Conservation (phyloP, 1,140 invertebrate species). For the Heterodera carotae region DNA sequence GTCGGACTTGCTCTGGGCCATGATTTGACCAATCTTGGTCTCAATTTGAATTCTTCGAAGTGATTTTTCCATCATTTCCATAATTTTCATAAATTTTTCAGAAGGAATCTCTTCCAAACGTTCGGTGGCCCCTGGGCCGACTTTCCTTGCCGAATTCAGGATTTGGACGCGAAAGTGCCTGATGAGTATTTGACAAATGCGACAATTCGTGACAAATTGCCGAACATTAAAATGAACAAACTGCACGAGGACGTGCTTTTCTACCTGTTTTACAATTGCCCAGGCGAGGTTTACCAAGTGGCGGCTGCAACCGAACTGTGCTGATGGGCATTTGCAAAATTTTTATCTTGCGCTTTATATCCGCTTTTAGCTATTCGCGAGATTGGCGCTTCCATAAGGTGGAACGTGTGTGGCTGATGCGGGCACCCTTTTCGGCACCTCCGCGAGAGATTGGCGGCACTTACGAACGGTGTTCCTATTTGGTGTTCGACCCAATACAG, state of each 20-base stretch:
- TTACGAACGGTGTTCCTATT: slow-evolving; percentile 96
- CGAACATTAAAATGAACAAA: slow-evolving; percentile 88
- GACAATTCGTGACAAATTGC: slow-evolving; percentile 74
- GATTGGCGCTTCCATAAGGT: slow-evolving; percentile 99
- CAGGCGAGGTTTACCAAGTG: slow-evolving; percentile 93
- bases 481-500: slow-evolving; percentile 88
- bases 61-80: slow-evolving; percentile 60
- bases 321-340: slow-evolving; percentile 69
- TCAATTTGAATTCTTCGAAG: slow-evolving; percentile 96
- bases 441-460: slow-evolving; percentile 82
- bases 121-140: slow-evolving; percentile 98
- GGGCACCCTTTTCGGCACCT: slow-evolving; percentile 71
- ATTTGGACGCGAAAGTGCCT: slow-evolving; percentile 91
- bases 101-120: slow-evolving; percentile 83
- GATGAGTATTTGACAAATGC: slow-evolving; percentile 95
- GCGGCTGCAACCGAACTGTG: slow-evolving; percentile 93
- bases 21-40: slow-evolving; percentile 91
- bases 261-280: slow-evolving; percentile 98
- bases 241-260: slow-evolving; percentile 98
- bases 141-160: slow-evolving; percentile 92
- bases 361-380: slow-evolving; percentile 77
- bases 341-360: not conserved
- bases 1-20: slow-evolving; percentile 91
- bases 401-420: slow-evolving; percentile 97
- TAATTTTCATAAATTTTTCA: slow-evolving; percentile 46